Evolutionary conservation across 2,113 vertebrate genomes (phyloP).

Genomic region (Labrus mixtus): DNA sequence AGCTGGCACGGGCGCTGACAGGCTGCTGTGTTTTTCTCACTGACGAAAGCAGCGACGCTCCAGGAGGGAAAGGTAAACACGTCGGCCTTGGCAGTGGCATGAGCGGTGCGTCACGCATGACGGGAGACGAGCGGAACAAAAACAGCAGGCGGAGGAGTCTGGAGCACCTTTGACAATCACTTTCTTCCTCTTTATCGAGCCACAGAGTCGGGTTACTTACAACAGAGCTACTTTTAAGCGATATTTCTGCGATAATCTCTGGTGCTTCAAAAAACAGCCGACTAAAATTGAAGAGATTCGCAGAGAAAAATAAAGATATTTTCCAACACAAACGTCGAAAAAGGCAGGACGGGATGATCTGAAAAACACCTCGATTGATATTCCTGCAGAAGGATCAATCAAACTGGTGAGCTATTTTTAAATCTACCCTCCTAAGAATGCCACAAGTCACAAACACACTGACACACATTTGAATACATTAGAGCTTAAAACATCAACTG

Average conservation of each 20-base stretch:
- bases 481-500: neutral
- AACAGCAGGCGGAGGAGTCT: conserved; percentile 26
- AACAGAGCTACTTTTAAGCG: conserved; percentile 8
- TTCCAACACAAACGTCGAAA: conserved; percentile 32
- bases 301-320: conserved; percentile 1
- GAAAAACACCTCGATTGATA: conserved; percentile 34
- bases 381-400: conserved; percentile 55
- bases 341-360: conserved; percentile 20
- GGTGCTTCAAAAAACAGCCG: neutral
- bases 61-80: conserved; percentile 66
- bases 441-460: conserved; percentile 1
- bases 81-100: conserved; percentile 42
- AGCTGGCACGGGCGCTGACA: conserved; percentile 22
- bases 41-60: conserved; percentile 53
- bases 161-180: conserved; percentile 15
- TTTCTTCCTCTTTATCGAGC: conserved; percentile 42
- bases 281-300: neutral
- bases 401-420: conserved; percentile 13
- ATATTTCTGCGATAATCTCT: neutral
- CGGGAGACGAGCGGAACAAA: conserved; percentile 29
- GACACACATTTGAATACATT: neutral
- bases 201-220: neutral
- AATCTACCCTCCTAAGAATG: neutral
- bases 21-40: conserved; percentile 30
- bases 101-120: conserved; percentile 31